Evolutionary conservation across 2,797 vertebrate genomes (phyloP), one percentile per base, ranked within the genome.

Genomic region (Peromyscus nudipes): DNA sequence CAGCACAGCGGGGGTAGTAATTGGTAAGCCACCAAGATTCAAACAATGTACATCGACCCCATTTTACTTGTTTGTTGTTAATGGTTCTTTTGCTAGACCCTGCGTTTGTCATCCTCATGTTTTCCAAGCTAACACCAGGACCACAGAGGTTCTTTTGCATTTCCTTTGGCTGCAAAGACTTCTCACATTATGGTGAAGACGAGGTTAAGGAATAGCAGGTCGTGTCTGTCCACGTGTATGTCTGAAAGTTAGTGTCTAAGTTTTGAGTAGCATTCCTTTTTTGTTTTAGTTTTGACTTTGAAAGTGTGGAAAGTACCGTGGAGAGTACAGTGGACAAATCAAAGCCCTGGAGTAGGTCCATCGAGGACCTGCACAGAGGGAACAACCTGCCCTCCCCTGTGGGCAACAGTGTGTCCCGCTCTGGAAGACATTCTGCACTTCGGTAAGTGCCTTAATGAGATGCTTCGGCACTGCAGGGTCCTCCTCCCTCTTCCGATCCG

Each of bases 291-390:
- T 99, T 99, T 98, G 99, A 99, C 97, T 99, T 99, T 1, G 99
- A 99, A 87, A 99, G 99, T 89, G 97, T 99, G 40, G 99, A 99
- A 96, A 98, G 98, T 43, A 98, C 99, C 1, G 98, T 99, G 85
- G 99, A 99, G 86, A 99, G 98, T 23, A 99, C 99, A 0, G 98
- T 99, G 92, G 99, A 99, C 94, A 99, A 99, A 76, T 98, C 98
- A 43, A 99, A 99, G 91, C 99, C 99, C 13, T 99, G 99, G 99
- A 99, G 99, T 94, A 98, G 99, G 13, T 99, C 99, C 43, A 99
- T 99, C 2, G 99, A 99, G 98, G 99, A 99, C 98, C 99, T 99
- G 97, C 99, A 99, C 97, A 98, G 99, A 29, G 99, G 99, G 98
- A 99, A 99, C 96, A 99, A 99, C 83, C 98, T 99, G 37, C 99